phyloP scores from a whole-genome alignment of 35 echinoderm and acorn worm genomes.

The Chiridota heheva region DNA sequence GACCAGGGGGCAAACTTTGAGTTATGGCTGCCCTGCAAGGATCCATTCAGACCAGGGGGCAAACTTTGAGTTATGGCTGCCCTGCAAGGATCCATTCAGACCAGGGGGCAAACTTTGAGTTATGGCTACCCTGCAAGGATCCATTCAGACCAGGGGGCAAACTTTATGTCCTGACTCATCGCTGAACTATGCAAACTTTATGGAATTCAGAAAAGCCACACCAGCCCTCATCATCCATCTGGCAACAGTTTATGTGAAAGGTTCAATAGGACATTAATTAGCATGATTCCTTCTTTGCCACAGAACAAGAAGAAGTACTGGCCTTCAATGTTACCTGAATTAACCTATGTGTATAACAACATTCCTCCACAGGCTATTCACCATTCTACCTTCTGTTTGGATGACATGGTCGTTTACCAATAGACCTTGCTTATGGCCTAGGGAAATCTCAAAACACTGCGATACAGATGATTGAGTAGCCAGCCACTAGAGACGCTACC shows the following conservation, averaged over 20 bases:
- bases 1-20: no score
- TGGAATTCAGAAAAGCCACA: background rate
- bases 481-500: background rate
- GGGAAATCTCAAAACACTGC: background rate
- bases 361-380: constrained; percentile 32
- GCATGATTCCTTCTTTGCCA: background rate
- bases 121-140: background rate
- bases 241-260: background rate
- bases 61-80: no score
- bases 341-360: constrained; percentile 42
- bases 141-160: background rate
- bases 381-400: constrained; percentile 59
- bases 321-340: background rate
- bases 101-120: background rate
- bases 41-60: no score
- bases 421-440: constrained; percentile 30
- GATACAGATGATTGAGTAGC: background rate
- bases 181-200: background rate
- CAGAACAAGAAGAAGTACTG: background rate
- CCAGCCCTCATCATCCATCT: background rate
- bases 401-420: constrained; percentile 31
- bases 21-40: no score
- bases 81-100: no score
- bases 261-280: constrained; percentile 3
- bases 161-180: background rate